A percentile compares a stretch with the other conserved stretches of the same genome.
phyloP scores from a whole-genome alignment of 2,797 vertebrate species.

The Eulemur rubriventer region DNA sequence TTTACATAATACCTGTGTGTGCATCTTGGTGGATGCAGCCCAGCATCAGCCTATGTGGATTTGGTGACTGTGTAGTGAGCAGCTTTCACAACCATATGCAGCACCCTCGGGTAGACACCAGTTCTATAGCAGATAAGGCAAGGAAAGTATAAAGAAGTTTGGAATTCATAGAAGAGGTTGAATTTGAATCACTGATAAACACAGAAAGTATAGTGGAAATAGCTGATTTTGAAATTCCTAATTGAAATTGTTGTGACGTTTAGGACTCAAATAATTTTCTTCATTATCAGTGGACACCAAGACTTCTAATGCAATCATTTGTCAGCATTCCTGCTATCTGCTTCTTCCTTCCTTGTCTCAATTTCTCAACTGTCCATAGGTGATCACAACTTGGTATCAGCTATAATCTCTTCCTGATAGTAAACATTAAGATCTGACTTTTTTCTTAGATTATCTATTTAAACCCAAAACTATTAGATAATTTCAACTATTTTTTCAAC shows the following conservation, averaged over 20 bases:
- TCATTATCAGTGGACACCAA: neutral
- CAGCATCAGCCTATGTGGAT: neutral
- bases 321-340: neutral
- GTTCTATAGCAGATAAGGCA: neutral
- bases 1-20: neutral
- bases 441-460: slow-evolving; percentile 17
- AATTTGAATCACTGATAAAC: slow-evolving; percentile 4
- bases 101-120: neutral
- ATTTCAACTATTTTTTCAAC: slow-evolving; percentile 31
- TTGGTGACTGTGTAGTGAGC: neutral
- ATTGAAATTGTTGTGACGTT: neutral
- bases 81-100: neutral
- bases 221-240: neutral
- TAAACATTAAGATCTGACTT: neutral
- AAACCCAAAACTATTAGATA: slow-evolving; percentile 29
- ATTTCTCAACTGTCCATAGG: neutral
- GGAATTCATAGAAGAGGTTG: neutral
- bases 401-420: neutral
- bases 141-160: neutral
- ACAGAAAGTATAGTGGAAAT: neutral
- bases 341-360: neutral
- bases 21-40: neutral
- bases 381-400: neutral
- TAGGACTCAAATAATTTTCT: neutral
- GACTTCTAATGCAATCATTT: neutral